Conservation (phyloP, 2,113 vertebrate genomes). For the Triplophysa rosa region DNA sequence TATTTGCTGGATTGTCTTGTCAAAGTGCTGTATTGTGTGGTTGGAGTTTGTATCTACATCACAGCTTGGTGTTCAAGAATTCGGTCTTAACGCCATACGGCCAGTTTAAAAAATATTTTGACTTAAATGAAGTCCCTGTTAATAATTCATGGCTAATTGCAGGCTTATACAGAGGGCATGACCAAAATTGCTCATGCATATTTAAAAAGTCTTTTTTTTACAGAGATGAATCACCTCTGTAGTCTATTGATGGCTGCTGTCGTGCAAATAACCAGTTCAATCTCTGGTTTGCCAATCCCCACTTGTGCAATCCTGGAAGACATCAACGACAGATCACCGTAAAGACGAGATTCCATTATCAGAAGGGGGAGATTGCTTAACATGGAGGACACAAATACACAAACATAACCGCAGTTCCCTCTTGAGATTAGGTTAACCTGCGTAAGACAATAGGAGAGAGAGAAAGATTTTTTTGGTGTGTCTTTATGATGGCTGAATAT, state of each 20-base stretch:
- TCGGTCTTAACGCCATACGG: neutral
- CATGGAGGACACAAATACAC: slow-evolving; percentile 9
- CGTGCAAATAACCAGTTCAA: slow-evolving; percentile 30
- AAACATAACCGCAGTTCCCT: slow-evolving; percentile 6
- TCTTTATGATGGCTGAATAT: slow-evolving; percentile 28
- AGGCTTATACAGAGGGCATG: slow-evolving; percentile 34
- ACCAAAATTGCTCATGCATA: slow-evolving; percentile 48
- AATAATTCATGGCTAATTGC: slow-evolving; percentile 48
- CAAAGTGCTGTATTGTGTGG: neutral
- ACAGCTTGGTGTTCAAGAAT: neutral
- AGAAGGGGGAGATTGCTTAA: slow-evolving; percentile 4
- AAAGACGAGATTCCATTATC: slow-evolving; percentile 16
- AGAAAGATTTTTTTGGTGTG: slow-evolving; percentile 34
- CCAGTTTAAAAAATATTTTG: slow-evolving; percentile 1
- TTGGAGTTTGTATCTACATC: neutral
- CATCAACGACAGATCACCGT: slow-evolving; percentile 15
- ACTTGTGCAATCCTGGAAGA: slow-evolving; percentile 16
- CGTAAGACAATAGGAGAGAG: slow-evolving; percentile 1
- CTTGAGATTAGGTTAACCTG: neutral
- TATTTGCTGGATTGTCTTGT: neutral
- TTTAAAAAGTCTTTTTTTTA: slow-evolving; percentile 35
- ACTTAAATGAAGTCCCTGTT: slow-evolving; percentile 49
- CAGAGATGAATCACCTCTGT: slow-evolving; percentile 44
- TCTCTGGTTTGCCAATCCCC: slow-evolving; percentile 25
- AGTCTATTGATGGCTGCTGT: slow-evolving; percentile 4